Conservation (phyloP, 2,113 vertebrate species). For the Epinephelus cyanopodus region DNA sequence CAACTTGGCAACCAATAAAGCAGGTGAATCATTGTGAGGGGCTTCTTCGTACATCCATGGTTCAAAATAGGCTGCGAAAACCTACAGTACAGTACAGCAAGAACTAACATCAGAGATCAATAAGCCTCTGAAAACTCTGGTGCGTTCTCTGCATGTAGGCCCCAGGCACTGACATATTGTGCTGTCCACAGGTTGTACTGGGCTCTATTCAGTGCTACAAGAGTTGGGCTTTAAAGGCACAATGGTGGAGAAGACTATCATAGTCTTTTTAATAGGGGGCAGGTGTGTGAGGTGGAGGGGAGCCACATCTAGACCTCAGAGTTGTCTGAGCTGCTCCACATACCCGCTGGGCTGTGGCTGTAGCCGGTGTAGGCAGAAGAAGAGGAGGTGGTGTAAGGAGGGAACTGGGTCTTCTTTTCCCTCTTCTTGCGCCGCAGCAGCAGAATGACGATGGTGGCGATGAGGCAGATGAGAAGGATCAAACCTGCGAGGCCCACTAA, state of each 20-base stretch:
- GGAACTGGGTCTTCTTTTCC: slow-evolving; percentile 73
- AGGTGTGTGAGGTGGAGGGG: slow-evolving; percentile 4
- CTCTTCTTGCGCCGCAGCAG: slow-evolving; percentile 76
- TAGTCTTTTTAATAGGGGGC: slow-evolving; percentile 49
- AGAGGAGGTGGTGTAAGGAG: slow-evolving; percentile 81
- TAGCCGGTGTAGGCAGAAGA: slow-evolving; percentile 80
- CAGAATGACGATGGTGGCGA: slow-evolving; percentile 68
- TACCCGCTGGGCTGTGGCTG: slow-evolving; percentile 67
- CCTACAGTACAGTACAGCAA: slow-evolving; percentile 44
- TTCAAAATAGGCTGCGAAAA: slow-evolving; percentile 42
- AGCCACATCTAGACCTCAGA: slow-evolving; percentile 82
- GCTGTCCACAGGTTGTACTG: slow-evolving; percentile 52
- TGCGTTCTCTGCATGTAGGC: slow-evolving; percentile 41
- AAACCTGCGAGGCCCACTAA: slow-evolving; percentile 79
- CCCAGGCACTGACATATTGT: slow-evolving; percentile 41
- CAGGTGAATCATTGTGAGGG: slow-evolving; percentile 21
- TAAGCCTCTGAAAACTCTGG: slow-evolving; percentile 34
- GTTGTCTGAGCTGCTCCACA: slow-evolving; percentile 74
- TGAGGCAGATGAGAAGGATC: slow-evolving; percentile 78
- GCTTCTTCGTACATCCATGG: slow-evolving; percentile 38
- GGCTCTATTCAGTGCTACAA: slow-evolving; percentile 69
- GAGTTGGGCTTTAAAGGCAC: slow-evolving; percentile 76
- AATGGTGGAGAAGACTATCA: slow-evolving; percentile 66
- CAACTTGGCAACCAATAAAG: slow-evolving; percentile 54
- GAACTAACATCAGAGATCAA: slow-evolving; percentile 55